A percentile compares a stretch with the other conserved stretches of the same genome.
Conservation (phyloP, 2,888 invertebrate species). For the Tinea semifulvella region DNA sequence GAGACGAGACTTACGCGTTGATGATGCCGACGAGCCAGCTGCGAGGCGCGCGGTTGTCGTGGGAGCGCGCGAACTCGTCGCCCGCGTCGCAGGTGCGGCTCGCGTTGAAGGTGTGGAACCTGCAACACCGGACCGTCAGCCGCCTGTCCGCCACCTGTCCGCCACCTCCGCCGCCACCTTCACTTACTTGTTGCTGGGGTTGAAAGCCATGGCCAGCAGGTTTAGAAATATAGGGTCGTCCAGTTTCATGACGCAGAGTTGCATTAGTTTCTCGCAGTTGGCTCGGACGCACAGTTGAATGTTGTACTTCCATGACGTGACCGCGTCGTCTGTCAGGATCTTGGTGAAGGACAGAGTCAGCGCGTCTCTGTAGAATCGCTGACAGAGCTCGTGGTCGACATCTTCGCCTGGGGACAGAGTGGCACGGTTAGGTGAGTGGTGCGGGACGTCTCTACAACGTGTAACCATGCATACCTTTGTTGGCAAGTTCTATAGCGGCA, state of each 20-base stretch:
- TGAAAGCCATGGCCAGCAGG: slow-evolving; percentile 91
- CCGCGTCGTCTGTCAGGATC: slow-evolving; percentile 97
- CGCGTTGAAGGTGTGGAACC: slow-evolving; percentile 88
- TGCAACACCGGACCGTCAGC: no score
- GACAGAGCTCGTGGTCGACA: slow-evolving; percentile 87
- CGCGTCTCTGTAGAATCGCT: slow-evolving; percentile 94
- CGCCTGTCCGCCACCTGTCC: no score
- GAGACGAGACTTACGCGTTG: slow-evolving; percentile 72
- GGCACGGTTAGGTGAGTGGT: no score
- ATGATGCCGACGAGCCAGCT: slow-evolving; percentile 98
- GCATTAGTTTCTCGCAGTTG: slow-evolving; percentile 91
- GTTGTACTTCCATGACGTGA: slow-evolving; percentile 96
- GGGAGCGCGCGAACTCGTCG: slow-evolving; percentile 66
- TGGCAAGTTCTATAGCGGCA: slow-evolving; percentile 87
- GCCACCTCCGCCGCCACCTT: no score
- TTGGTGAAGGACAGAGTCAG: slow-evolving; percentile 94
- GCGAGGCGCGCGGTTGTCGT: slow-evolving; percentile 84
- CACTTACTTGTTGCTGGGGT: slow-evolving; percentile 94
- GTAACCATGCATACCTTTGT: slow-evolving; percentile 79
- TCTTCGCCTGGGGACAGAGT: slow-evolving; percentile 74
- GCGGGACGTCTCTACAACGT: no score
- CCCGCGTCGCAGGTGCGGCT: slow-evolving; percentile 74
- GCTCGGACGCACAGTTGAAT: slow-evolving; percentile 95
- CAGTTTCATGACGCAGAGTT: slow-evolving; percentile 92
- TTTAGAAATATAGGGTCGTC: slow-evolving; percentile 94